These are phyloP conservation scores for Ephialtes manifestator DNA, from an alignment of 2,888 invertebrate species.

Conservation along the genomic window DNA sequence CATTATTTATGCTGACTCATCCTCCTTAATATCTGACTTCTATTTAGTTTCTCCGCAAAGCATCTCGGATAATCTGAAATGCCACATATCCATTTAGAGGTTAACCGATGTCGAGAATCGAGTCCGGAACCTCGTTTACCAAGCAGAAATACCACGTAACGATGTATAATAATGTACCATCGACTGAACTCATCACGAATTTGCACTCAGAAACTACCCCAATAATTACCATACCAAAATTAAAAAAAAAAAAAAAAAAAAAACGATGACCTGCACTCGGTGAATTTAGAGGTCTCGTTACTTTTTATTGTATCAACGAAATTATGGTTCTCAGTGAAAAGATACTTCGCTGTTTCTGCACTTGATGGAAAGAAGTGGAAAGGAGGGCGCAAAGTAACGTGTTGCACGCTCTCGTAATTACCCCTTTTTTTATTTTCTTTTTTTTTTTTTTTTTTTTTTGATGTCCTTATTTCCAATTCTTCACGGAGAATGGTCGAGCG, in stretches of 20 bases:
- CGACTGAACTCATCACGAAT: slow-evolving; percentile 49
- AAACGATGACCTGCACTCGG: slow-evolving; percentile 39
- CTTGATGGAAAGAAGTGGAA: slow-evolving; percentile 41
- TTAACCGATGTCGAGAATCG: background rate
- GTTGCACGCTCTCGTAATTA: slow-evolving; percentile 63
- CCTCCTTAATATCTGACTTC: background rate
- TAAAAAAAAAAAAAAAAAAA: slow-evolving; percentile 9
- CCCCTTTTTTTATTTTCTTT: slow-evolving; percentile 33
- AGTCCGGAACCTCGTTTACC: background rate
- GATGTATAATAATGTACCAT: slow-evolving; percentile 53
- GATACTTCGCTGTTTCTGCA: slow-evolving; percentile 17
- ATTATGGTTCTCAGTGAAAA: slow-evolving; percentile 46
- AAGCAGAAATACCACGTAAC: slow-evolving; percentile 2
- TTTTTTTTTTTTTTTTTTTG: slow-evolving; percentile 35
- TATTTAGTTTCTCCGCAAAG: background rate
- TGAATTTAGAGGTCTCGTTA: slow-evolving; percentile 68
- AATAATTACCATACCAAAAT: slow-evolving; percentile 34
- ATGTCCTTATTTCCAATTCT: slow-evolving; percentile 51
- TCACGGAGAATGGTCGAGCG: slow-evolving; percentile 25
- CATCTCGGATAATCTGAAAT: background rate
- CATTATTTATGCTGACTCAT: no score
- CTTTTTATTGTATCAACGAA: slow-evolving; percentile 67
- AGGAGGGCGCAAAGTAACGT: slow-evolving; percentile 61
- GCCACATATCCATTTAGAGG: background rate
- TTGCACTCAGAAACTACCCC: slow-evolving; percentile 1